phyloP scores from a whole-genome alignment of 2,113 vertebrate genomes.

The Butorides virescens region DNA sequence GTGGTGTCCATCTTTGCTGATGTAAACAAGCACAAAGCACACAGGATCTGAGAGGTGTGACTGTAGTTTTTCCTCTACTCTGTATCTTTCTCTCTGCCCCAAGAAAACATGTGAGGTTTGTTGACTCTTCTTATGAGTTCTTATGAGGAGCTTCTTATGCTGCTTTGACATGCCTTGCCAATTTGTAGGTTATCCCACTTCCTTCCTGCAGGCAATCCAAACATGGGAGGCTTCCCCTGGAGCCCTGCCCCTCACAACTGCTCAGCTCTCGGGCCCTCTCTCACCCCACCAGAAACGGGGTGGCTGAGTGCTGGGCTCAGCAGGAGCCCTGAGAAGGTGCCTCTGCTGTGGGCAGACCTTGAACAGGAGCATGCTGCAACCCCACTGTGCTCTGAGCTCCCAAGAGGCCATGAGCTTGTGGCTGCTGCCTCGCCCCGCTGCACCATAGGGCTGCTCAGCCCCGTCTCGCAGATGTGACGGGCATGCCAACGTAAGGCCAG shows the following conservation, averaged over 20 bases:
- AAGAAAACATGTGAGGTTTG: neutral
- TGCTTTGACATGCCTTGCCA: constrained; percentile 9
- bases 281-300: neutral
- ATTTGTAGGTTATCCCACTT: neutral
- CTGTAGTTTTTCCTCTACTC: neutral
- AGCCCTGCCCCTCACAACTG: neutral
- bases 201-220: constrained; percentile 28
- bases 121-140: too few relatives aligned
- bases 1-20: neutral
- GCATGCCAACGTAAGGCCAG: neutral
- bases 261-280: neutral
- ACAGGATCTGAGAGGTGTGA: constrained; percentile 25
- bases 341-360: neutral
- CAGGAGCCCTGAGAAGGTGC: neutral
- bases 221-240: constrained; percentile 3
- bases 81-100: neutral
- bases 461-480: neutral
- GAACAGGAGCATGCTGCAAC: neutral
- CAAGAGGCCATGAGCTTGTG: accelerated
- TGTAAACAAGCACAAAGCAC: constrained; percentile 6
- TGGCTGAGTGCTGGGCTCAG: neutral
- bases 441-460: accelerated
- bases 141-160: neutral
- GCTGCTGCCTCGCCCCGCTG: accelerated
- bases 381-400: neutral